Evolutionary conservation across 1,140 invertebrate genomes (phyloP).

Genomic region (Pseudomyrmex sp.): DNA sequence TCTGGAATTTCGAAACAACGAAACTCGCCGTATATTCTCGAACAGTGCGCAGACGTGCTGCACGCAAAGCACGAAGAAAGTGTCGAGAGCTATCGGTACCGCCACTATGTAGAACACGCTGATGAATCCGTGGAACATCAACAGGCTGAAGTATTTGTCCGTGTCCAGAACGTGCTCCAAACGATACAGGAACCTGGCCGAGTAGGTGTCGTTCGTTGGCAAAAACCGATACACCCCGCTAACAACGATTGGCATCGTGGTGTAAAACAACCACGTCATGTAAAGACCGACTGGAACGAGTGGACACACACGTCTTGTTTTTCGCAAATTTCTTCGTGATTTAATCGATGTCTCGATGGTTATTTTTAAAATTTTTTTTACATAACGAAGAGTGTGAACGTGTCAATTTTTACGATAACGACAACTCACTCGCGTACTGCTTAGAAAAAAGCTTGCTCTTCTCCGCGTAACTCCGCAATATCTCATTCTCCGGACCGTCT

Average conservation of each 20-base stretch:
- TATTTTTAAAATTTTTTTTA: no score
- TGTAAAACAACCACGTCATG: background rate
- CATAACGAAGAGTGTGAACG: no score
- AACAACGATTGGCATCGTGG: background rate
- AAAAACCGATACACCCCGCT: background rate
- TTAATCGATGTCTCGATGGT: no score
- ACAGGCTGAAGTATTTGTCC: slow-evolving; percentile 26
- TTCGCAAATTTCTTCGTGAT: no score
- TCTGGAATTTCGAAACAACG: no score
- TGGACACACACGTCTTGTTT: background rate
- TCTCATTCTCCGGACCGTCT: background rate
- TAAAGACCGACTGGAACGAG: slow-evolving; percentile 21
- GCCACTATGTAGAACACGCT: background rate
- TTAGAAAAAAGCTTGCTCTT: background rate
- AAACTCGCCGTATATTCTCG: slow-evolving; percentile 62
- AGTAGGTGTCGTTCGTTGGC: slow-evolving; percentile 16
- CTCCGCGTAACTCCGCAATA: slow-evolving; percentile 17
- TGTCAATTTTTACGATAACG: background rate
- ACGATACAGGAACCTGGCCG: slow-evolving; percentile 7
- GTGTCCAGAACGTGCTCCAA: slow-evolving; percentile 10
- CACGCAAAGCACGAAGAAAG: slow-evolving; percentile 58
- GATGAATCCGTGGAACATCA: slow-evolving; percentile 15
- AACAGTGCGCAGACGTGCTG: slow-evolving; percentile 69
- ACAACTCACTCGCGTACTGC: slow-evolving; percentile 1
- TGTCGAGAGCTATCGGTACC: slow-evolving; percentile 57